Evolutionary conservation across 2,888 invertebrate genomes (phyloP).

Genomic region (Spisula solida): DNA sequence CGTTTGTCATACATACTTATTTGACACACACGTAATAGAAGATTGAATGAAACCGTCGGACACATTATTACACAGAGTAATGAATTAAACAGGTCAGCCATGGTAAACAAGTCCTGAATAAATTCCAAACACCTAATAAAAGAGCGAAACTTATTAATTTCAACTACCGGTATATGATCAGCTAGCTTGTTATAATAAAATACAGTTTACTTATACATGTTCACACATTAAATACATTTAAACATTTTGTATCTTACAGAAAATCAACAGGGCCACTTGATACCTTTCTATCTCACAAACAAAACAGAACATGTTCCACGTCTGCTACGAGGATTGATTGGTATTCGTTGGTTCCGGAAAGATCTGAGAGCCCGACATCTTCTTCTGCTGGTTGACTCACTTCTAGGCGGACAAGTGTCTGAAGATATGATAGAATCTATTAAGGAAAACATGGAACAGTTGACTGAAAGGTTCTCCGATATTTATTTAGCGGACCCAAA

Average conservation of each 20-base stretch:
- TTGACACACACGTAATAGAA: too few species aligned
- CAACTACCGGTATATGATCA: too few species aligned
- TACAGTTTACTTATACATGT: not conserved
- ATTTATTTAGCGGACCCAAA: slow-evolving; percentile 44
- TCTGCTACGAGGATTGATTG: slow-evolving; percentile 58
- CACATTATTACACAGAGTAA: too few species aligned
- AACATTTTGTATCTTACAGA: slow-evolving; percentile 25
- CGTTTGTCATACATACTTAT: too few species aligned
- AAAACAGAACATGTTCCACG: slow-evolving; percentile 47
- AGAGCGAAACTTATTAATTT: too few species aligned
- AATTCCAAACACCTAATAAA: too few species aligned
- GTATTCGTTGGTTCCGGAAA: slow-evolving; percentile 49
- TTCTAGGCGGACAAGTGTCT: slow-evolving; percentile 28
- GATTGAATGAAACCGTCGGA: too few species aligned
- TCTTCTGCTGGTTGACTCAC: slow-evolving; percentile 40
- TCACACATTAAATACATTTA: not conserved
- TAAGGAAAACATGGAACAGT: slow-evolving; percentile 27
- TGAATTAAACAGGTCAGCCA: too few species aligned
- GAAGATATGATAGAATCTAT: slow-evolving; percentile 20
- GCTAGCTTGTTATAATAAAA: too few species aligned
- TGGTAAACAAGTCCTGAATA: too few species aligned
- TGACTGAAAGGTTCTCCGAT: slow-evolving; percentile 26
- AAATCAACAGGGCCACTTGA: slow-evolving; percentile 45
- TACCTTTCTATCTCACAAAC: slow-evolving; percentile 54
- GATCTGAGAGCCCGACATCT: slow-evolving; percentile 17